Percentiles rank a stretch among this genome's conserved stretches.
Evolutionary conservation across 2,113 vertebrate genomes (phyloP).

Genomic region (Antechinus stuartii): DNA sequence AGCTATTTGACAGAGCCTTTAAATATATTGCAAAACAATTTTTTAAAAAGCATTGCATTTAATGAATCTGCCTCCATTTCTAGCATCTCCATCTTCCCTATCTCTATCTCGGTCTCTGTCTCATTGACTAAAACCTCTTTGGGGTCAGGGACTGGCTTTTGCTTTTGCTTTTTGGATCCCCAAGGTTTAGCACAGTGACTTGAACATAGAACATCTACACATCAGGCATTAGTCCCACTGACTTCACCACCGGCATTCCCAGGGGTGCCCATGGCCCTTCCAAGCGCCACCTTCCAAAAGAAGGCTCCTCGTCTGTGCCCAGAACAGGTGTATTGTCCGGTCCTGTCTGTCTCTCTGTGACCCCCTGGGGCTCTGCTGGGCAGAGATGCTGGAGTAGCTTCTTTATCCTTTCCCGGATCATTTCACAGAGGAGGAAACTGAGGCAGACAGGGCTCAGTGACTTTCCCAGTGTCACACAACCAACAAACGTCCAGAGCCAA

Average conservation of each 20-base stretch:
- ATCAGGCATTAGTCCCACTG: not conserved
- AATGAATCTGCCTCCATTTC: too few species aligned
- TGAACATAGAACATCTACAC: not conserved
- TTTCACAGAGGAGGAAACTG: not conserved
- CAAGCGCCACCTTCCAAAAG: too few species aligned
- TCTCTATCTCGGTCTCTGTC: too few species aligned
- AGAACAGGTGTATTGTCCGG: too few species aligned
- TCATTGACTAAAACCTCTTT: too few species aligned
- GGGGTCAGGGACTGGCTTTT: too few species aligned
- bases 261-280: not conserved
- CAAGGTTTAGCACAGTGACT: too few species aligned
- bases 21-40: too few species aligned
- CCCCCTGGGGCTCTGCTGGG: not conserved
- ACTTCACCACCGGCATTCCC: not conserved
- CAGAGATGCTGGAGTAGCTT: not conserved
- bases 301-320: not conserved
- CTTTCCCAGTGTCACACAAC: not conserved
- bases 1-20: too few species aligned
- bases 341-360: not conserved
- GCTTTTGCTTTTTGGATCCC: too few species aligned
- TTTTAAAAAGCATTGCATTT: too few species aligned
- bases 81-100: too few species aligned
- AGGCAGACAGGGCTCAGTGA: not conserved
- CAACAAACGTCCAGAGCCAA: not conserved
- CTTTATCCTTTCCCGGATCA: not conserved